phyloP scores from a whole-genome alignment of 35 echinoderm and acorn worm genomes.

The Lytechinus variegatus region DNA sequence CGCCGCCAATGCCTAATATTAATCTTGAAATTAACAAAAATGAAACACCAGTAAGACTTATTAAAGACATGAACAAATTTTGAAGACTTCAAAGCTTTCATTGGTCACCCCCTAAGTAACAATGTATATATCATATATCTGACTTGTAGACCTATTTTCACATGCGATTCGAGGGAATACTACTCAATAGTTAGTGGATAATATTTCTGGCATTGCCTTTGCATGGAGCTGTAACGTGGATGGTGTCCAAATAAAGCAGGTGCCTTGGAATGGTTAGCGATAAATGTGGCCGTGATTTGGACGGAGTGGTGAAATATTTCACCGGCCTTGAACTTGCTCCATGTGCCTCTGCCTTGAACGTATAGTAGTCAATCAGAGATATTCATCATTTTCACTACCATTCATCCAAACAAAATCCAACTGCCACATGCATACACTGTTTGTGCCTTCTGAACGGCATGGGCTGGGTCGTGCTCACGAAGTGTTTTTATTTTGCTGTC shows the following conservation, averaged over 20 bases:
- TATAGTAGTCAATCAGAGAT: neutral
- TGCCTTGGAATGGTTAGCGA: neutral
- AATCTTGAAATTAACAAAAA: too few species aligned
- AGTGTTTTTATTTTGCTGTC: too few species aligned
- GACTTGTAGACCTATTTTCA: neutral
- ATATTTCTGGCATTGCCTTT: neutral
- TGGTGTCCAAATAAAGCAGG: neutral
- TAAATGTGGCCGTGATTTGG: constrained; percentile 9
- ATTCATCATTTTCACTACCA: neutral
- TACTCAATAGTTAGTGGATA: neutral
- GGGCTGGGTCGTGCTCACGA: neutral
- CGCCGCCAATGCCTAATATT: too few species aligned
- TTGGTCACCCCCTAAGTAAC: too few species aligned
- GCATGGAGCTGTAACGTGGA: neutral
- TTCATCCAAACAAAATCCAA: neutral
- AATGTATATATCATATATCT: neutral
- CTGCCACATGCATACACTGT: neutral
- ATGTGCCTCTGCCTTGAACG: neutral
- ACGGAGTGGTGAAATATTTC: constrained; percentile 11
- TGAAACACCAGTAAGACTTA: too few species aligned
- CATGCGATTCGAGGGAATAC: neutral
- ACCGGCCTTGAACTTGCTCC: neutral
- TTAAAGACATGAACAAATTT: neutral
- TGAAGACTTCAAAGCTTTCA: too few species aligned
- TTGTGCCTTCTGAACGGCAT: neutral